Conservation (phyloP, 1,140 invertebrate genomes). For the Cryptotermes secundus region DNA sequence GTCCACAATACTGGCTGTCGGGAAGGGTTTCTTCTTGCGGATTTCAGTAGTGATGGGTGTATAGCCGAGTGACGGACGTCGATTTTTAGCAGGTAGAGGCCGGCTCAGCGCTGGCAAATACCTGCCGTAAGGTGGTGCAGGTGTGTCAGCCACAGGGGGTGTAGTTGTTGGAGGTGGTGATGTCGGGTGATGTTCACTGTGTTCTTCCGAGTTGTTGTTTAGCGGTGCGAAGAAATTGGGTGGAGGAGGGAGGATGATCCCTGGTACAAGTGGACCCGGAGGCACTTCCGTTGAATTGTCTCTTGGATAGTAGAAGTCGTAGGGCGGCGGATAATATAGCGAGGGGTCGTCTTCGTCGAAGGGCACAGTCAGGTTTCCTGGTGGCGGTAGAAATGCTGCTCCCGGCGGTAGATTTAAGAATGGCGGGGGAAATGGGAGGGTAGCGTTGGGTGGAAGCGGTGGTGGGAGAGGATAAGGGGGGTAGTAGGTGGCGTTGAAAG, state of each 20-base stretch:
- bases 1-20: constrained; percentile 34
- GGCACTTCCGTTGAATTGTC: constrained; percentile 70
- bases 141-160: background rate
- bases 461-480: constrained; percentile 36
- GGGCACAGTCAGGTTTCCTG: constrained; percentile 67
- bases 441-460: constrained; percentile 17
- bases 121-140: constrained; percentile 15
- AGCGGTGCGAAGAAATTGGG: constrained; percentile 77
- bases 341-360: constrained; percentile 87
- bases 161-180: constrained; percentile 33
- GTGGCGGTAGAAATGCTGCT: constrained; percentile 67
- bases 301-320: constrained; percentile 79
- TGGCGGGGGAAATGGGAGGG: constrained; percentile 40
- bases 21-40: constrained; percentile 36
- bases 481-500: constrained; percentile 41
- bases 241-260: constrained; percentile 82
- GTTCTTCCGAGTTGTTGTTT: constrained; percentile 41
- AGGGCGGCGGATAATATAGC: constrained; percentile 84
- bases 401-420: constrained; percentile 59
- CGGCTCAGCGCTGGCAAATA: constrained; percentile 25
- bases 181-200: constrained; percentile 35
- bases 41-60: background rate
- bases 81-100: background rate
- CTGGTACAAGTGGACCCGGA: constrained; percentile 81
- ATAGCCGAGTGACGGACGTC: constrained; percentile 6